Conservation (phyloP, 2,888 invertebrate genomes). For the Nomada ruficornis region DNA sequence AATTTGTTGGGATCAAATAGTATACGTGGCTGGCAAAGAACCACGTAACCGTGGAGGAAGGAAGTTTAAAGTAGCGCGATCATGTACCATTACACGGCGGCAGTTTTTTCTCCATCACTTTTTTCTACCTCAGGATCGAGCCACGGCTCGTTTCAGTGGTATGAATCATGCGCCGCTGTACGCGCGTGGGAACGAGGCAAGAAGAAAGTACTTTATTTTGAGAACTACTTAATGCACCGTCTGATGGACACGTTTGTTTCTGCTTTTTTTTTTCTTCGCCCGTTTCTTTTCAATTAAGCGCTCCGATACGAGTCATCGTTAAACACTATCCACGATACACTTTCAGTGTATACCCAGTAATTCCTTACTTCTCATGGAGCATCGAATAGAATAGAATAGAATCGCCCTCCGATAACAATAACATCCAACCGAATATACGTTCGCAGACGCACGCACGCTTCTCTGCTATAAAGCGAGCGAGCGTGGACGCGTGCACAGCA, state of each 20-base stretch:
- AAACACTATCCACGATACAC: neutral
- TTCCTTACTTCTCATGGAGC: conserved; percentile 7
- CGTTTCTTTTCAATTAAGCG: neutral
- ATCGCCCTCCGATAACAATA: conserved; percentile 28
- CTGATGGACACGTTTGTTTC: conserved; percentile 20
- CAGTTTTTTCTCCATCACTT: conserved; percentile 19
- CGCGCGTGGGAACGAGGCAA: conserved; percentile 46
- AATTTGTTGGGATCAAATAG: too few species aligned
- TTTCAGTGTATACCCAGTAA: neutral
- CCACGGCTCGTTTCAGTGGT: conserved; percentile 22
- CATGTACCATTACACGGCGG: conserved; percentile 1
- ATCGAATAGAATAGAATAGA: conserved; percentile 29
- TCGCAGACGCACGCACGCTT: conserved; percentile 7
- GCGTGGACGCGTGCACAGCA: neutral
- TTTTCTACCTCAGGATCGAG: conserved; percentile 29
- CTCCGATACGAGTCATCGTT: neutral
- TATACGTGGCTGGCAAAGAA: neutral
- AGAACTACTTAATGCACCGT: conserved; percentile 9
- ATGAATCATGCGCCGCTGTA: conserved; percentile 46
- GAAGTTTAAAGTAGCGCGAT: conserved; percentile 1
- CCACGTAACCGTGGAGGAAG: neutral
- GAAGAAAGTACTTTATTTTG: conserved; percentile 35
- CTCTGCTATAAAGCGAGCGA: conserved; percentile 10
- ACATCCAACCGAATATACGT: conserved; percentile 10
- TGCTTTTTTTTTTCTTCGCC: neutral